These are phyloP conservation scores for Coryphaenoides rupestris DNA, from an alignment of 2,113 vertebrate species.

Conservation along the genomic window DNA sequence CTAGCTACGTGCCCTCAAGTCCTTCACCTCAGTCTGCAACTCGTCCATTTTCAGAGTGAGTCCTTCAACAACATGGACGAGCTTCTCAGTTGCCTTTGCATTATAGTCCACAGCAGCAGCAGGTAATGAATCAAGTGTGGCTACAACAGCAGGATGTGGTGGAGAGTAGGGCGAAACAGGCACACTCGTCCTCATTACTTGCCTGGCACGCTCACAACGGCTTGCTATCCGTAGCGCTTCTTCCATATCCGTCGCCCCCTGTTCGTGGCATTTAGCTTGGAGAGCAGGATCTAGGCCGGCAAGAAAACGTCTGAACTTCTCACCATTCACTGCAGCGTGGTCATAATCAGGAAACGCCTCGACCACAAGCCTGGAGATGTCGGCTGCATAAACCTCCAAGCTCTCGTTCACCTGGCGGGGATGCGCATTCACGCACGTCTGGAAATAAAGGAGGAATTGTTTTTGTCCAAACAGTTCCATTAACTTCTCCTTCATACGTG, in stretches of 20 bases:
- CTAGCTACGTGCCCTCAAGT: too few relatives aligned
- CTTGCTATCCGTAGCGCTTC: not conserved
- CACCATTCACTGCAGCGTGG: not conserved
- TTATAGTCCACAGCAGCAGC: not conserved
- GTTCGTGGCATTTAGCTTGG: too few relatives aligned
- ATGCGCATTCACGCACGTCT: too few relatives aligned
- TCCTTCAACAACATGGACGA: slow-evolving; percentile 3
- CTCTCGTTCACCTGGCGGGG: not conserved
- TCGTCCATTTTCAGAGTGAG: slow-evolving; percentile 7
- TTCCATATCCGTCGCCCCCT: slow-evolving; percentile 5
- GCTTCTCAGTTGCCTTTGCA: not conserved
- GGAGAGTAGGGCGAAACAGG: not conserved
- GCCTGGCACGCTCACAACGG: slow-evolving; percentile 1
- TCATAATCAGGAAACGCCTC: slow-evolving; percentile 13
- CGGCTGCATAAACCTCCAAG: slow-evolving; percentile 6
- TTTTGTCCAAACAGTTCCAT: too few relatives aligned
- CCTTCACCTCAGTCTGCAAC: too few relatives aligned
- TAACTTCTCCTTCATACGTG: too few relatives aligned
- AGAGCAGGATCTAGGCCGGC: slow-evolving; percentile 13
- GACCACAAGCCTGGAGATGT: slow-evolving; percentile 1
- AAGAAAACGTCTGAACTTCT: slow-evolving; percentile 10
- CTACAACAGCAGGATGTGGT: too few relatives aligned
- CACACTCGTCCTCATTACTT: not conserved
- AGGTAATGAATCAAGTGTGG: too few relatives aligned
- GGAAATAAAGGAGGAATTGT: too few relatives aligned